Percentiles rank a stretch among this genome's conserved stretches.
These are phyloP conservation scores for Streptopelia turtur DNA, from an alignment of 2,797 vertebrate species.

Conservation along the genomic window DNA sequence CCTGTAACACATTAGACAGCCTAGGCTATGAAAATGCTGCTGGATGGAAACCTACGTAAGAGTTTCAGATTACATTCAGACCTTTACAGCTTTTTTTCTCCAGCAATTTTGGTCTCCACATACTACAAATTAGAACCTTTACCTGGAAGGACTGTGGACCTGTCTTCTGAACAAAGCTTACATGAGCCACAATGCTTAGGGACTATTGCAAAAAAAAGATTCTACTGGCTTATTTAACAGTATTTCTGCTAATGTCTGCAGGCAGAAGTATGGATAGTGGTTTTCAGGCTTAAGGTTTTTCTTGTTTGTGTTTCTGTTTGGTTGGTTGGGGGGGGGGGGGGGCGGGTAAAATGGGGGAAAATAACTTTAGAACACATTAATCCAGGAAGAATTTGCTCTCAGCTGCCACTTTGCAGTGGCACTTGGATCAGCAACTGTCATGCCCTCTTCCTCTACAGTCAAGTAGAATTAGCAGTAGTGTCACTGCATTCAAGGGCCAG, in stretches of 20 bases:
- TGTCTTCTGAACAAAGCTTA: not conserved
- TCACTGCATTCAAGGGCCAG: not conserved
- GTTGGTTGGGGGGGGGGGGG: too few relatives aligned
- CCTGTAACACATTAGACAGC: not conserved
- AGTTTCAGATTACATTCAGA: not conserved
- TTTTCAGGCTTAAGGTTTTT: not conserved
- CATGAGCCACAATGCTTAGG: not conserved
- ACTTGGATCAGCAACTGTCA: not conserved
- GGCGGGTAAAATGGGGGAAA: not conserved
- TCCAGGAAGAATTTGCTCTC: not conserved
- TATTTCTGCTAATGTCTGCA: not conserved
- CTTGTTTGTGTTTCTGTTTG: too few relatives aligned
- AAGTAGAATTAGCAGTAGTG: not conserved
- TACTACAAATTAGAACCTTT: not conserved
- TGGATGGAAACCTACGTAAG: not conserved
- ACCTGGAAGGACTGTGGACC: not conserved
- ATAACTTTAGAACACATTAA: not conserved
- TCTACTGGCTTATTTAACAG: not conserved
- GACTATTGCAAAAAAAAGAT: not conserved
- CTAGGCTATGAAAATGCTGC: not conserved
- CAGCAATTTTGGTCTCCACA: not conserved
- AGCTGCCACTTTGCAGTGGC: not conserved
- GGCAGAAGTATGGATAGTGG: not conserved
- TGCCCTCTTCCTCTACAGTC: not conserved
- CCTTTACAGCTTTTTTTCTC: not conserved